Conservation (phyloP, 2,888 invertebrate species). For the Byasa hedistus region DNA sequence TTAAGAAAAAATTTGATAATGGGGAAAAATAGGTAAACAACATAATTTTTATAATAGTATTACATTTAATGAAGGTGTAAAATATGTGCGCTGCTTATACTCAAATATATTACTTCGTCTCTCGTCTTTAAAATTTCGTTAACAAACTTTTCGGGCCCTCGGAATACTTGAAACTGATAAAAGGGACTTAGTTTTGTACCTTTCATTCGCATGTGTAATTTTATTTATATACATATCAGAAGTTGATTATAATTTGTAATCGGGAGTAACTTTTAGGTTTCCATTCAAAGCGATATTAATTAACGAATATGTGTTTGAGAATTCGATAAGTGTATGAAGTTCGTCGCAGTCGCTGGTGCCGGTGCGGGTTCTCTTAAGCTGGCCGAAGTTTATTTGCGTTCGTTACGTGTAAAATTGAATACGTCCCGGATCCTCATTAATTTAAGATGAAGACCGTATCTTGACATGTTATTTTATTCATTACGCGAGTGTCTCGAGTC, state of each 20-base stretch:
- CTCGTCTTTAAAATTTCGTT: slow-evolving; percentile 30
- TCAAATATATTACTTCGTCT: slow-evolving; percentile 9
- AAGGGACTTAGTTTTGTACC: slow-evolving; percentile 50
- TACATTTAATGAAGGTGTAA: background rate
- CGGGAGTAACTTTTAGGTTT: slow-evolving; percentile 67
- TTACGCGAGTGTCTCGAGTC: slow-evolving; percentile 64
- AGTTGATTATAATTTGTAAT: slow-evolving; percentile 62
- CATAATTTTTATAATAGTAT: background rate
- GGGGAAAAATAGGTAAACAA: no score
- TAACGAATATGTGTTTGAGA: slow-evolving; percentile 65
- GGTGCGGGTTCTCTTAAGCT: slow-evolving; percentile 26
- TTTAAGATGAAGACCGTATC: slow-evolving; percentile 75
- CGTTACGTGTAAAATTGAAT: slow-evolving; percentile 75
- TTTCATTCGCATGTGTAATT: slow-evolving; percentile 55
- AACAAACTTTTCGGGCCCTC: slow-evolving; percentile 49
- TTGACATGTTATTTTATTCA: slow-evolving; percentile 79
- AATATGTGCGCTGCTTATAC: slow-evolving; percentile 8
- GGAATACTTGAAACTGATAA: slow-evolving; percentile 51
- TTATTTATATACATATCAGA: slow-evolving; percentile 46
- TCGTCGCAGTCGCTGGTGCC: slow-evolving; percentile 39
- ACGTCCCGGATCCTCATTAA: slow-evolving; percentile 75
- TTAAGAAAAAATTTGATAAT: no score
- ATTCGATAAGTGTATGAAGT: slow-evolving; percentile 66
- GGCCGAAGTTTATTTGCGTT: slow-evolving; percentile 69
- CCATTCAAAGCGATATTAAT: slow-evolving; percentile 72